Conservation (phyloP, 2,113 vertebrate genomes). For the Vidua macroura region DNA sequence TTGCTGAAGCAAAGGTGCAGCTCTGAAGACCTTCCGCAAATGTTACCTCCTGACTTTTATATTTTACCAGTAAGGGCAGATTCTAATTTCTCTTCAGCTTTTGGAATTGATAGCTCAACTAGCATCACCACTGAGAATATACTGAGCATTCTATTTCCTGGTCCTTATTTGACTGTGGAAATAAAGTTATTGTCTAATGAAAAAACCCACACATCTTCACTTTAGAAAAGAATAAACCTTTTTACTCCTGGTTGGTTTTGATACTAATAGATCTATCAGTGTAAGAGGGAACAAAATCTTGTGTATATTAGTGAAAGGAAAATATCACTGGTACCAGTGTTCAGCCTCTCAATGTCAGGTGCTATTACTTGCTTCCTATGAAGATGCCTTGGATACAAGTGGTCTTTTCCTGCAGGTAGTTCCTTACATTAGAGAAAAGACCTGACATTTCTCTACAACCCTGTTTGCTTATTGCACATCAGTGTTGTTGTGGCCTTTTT, state of each 20-base stretch:
- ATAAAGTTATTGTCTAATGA: neutral
- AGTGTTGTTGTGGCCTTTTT: neutral
- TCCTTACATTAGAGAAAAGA: neutral
- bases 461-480: neutral
- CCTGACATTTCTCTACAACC: neutral
- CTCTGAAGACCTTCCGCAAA: neutral
- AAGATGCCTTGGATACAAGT: neutral
- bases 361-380: accelerated
- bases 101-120: neutral
- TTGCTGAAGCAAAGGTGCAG: neutral
- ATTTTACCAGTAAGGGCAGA: neutral
- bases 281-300: neutral
- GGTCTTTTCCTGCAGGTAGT: neutral
- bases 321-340: neutral
- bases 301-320: neutral
- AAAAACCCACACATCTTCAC: neutral
- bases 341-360: neutral
- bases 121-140: accelerated
- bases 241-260: neutral
- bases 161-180: neutral
- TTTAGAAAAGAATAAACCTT: neutral
- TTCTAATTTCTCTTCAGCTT: neutral
- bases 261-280: neutral
- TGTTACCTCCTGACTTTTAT: neutral
- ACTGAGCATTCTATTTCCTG: neutral